phyloP scores from a whole-genome alignment of 2,797 vertebrate genomes.

The Momotus momota region DNA sequence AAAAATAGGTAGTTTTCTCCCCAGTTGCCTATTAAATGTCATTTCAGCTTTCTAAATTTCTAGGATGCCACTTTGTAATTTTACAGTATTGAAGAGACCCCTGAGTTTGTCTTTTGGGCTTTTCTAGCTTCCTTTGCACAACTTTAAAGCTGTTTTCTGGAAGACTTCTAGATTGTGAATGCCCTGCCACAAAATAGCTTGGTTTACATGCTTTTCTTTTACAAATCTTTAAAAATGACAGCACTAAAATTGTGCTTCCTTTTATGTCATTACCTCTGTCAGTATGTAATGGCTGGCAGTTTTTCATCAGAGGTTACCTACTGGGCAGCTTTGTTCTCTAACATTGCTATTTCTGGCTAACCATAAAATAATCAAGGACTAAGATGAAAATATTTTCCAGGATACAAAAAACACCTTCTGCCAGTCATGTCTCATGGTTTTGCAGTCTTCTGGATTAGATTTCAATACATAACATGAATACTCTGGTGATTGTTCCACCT shows the following conservation, averaged over 20 bases:
- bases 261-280: neutral
- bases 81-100: neutral
- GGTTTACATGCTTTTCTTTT: neutral
- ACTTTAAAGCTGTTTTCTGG: neutral
- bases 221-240: neutral
- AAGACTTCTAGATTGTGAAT: neutral
- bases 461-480: neutral
- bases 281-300: neutral
- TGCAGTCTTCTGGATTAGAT: neutral
- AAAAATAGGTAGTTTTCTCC: neutral
- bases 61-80: slow-evolving; percentile 19
- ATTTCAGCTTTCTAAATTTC: neutral
- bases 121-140: neutral
- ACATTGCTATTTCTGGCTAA: neutral
- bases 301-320: neutral
- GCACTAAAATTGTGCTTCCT: neutral
- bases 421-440: neutral
- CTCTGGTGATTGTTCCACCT: neutral
- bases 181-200: neutral
- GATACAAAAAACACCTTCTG: neutral
- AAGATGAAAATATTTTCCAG: neutral
- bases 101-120: neutral
- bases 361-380: neutral
- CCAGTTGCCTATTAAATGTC: neutral
- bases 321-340: neutral